phyloP scores from a whole-genome alignment of 2,113 vertebrate genomes.

The Beaufortia kweichowensis region DNA sequence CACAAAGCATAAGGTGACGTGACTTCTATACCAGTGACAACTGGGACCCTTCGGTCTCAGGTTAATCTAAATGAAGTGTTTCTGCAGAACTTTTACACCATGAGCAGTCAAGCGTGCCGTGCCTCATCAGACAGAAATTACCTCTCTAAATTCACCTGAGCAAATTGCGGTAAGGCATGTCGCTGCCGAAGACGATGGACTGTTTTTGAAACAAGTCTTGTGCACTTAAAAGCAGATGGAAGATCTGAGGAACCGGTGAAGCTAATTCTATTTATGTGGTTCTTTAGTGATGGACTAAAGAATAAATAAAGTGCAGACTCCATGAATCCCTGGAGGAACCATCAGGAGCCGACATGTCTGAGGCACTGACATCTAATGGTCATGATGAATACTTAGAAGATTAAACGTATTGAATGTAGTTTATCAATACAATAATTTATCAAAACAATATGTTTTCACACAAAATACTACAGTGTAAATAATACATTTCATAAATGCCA shows the following conservation, averaged over 20 bases:
- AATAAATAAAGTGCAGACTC: constrained; percentile 9
- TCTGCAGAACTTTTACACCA: constrained; percentile 66
- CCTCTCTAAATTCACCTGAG: constrained; percentile 60
- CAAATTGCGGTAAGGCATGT: constrained; percentile 45
- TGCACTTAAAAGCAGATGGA: background rate
- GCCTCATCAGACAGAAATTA: constrained; percentile 66
- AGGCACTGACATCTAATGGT: background rate
- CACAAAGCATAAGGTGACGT: constrained; percentile 53
- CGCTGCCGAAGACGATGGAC: background rate
- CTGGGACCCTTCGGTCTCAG: constrained; percentile 56
- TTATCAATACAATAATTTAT: background rate
- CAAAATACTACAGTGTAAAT: too few relatives aligned
- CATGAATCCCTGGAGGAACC: background rate
- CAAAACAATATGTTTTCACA: background rate
- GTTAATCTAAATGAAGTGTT: constrained; percentile 66
- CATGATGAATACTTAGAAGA: too few relatives aligned
- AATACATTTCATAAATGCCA: too few relatives aligned
- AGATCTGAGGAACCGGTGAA: constrained; percentile 2
- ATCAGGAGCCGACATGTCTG: background rate
- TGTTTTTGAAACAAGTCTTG: background rate
- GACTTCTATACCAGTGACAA: constrained; percentile 64
- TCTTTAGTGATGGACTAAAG: background rate
- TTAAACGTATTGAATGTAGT: background rate
- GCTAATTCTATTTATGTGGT: background rate
- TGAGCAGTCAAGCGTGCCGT: constrained; percentile 49